Evolutionary conservation across 2,888 invertebrate genomes (phyloP).

Genomic region (Agrypnus murinus): DNA sequence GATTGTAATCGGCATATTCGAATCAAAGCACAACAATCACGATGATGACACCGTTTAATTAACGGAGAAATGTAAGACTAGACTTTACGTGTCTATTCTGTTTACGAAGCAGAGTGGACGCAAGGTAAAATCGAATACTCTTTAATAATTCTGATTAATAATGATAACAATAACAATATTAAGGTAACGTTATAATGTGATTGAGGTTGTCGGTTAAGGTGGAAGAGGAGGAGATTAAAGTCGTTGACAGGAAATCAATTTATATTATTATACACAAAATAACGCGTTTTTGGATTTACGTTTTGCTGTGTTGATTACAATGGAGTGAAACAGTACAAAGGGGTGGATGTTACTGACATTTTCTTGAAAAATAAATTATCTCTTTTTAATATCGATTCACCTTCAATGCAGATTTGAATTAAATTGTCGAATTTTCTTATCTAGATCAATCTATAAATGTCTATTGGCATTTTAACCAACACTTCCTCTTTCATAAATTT

Average conservation of each 20-base stretch:
- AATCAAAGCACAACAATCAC: constrained; percentile 25
- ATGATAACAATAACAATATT: background rate
- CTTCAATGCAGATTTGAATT: no score
- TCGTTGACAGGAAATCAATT: constrained; percentile 14
- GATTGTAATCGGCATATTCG: constrained; percentile 25
- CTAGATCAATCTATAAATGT: no score
- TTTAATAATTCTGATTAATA: background rate
- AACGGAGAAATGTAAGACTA: constrained; percentile 18
- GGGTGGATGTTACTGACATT: constrained; percentile 24
- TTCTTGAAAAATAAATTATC: background rate
- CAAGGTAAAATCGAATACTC: constrained; percentile 16
- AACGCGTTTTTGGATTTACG: background rate
- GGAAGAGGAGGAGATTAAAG: background rate
- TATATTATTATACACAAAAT: background rate
- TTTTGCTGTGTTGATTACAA: background rate
- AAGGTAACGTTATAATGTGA: no score
- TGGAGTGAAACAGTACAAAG: constrained; percentile 13
- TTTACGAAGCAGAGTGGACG: constrained; percentile 21
- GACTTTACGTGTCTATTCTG: constrained; percentile 11
- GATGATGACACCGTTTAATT: constrained; percentile 30
- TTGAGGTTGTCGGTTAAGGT: no score
- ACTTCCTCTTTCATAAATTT: no score
- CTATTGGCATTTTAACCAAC: no score
- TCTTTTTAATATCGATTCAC: no score
- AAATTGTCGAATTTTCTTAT: no score